phyloP scores from a whole-genome alignment of 2,888 invertebrate genomes.

The Glomeris marginata region DNA sequence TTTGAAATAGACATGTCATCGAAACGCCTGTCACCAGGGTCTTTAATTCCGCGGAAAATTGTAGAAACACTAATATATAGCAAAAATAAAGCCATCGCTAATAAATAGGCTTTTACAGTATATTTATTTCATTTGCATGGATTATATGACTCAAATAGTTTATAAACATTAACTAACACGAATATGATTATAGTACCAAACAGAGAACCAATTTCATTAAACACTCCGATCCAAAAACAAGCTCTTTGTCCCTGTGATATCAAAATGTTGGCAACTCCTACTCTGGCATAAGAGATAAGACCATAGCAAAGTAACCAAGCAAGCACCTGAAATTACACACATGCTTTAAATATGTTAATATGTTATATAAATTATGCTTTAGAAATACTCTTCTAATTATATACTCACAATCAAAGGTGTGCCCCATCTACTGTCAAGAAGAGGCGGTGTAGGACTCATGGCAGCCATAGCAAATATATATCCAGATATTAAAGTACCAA shows the following conservation, averaged over 20 bases:
- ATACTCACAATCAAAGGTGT: constrained; percentile 46
- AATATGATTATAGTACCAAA: constrained; percentile 54
- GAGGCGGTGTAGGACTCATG: constrained; percentile 55
- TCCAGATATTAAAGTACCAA: constrained; percentile 39
- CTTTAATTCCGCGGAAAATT: no score
- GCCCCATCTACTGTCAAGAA: constrained; percentile 42
- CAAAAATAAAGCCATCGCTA: no score
- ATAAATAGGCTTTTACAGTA: no score
- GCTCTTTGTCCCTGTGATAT: constrained; percentile 53
- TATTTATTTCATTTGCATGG: neutral
- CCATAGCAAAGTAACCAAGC: constrained; percentile 53
- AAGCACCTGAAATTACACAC: constrained; percentile 40
- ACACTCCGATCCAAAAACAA: constrained; percentile 58
- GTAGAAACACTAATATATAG: no score
- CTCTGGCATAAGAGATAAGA: constrained; percentile 58
- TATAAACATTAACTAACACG: constrained; percentile 45
- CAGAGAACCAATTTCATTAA: constrained; percentile 61
- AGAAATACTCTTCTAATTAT: neutral
- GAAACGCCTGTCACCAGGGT: no score
- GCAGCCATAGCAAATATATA: constrained; percentile 56
- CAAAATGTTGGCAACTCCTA: constrained; percentile 59
- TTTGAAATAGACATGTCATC: no score
- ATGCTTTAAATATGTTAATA: no score
- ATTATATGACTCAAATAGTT: constrained; percentile 20
- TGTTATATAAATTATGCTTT: neutral